Percentiles rank a stretch among this genome's conserved stretches.
These are phyloP conservation scores for Heteractis magnifica DNA, from an alignment of 92 coral and sea anemone genomes.

Conservation along the genomic window DNA sequence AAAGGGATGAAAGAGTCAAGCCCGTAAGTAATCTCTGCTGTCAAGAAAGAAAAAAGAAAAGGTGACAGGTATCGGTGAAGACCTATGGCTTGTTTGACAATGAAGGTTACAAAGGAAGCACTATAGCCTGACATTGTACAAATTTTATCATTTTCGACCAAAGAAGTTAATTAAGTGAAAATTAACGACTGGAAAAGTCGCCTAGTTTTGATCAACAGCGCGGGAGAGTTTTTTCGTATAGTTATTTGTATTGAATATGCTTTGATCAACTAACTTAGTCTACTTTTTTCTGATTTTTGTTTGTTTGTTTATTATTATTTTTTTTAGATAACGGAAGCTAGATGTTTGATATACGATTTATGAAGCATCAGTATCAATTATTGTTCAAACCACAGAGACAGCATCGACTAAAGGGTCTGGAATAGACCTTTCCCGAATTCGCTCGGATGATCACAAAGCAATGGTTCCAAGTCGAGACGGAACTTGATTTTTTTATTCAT, in stretches of 20 bases:
- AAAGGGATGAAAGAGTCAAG: conserved; percentile 11
- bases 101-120: neutral
- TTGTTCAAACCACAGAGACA: neutral
- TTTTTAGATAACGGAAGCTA: neutral
- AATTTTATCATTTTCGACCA: neutral
- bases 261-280: neutral
- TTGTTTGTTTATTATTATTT: neutral
- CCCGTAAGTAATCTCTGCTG: conserved; percentile 11
- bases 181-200: neutral
- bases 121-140: neutral
- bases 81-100: conserved; percentile 2
- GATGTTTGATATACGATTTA: neutral
- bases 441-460: no score
- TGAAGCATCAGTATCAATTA: neutral
- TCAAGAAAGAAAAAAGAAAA: neutral
- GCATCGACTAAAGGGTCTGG: neutral
- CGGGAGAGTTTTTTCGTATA: no score
- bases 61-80: conserved; percentile 13
- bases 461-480: no score
- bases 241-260: no score
- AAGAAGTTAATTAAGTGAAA: neutral
- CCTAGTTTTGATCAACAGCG: no score
- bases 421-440: neutral
- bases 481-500: no score
- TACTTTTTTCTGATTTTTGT: neutral